phyloP scores from a whole-genome alignment of 2,797 vertebrate genomes.

The Oreonectes daqikongensis region DNA sequence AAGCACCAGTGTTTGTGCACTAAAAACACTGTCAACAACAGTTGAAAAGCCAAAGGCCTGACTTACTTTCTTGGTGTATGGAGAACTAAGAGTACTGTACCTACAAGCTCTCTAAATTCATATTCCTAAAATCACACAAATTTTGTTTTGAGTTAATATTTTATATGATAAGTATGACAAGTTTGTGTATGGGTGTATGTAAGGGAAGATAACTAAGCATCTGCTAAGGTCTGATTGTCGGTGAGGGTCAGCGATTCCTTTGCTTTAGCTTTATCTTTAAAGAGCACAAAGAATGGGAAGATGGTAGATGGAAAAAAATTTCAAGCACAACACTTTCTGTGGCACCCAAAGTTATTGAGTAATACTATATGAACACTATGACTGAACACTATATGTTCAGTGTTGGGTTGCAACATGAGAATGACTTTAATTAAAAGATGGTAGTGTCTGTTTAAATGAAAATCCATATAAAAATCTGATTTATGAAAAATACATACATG shows the following conservation, averaged over 20 bases:
- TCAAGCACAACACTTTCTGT: neutral
- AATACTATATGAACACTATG: too few species aligned
- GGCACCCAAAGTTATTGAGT: too few species aligned
- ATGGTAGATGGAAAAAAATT: neutral
- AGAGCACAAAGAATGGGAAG: neutral
- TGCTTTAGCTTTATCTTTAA: neutral
- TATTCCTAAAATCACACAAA: slow-evolving; percentile 7
- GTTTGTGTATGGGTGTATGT: neutral
- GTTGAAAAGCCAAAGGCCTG: slow-evolving; percentile 20
- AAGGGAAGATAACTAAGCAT: neutral
- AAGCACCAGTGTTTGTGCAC: slow-evolving; percentile 50
- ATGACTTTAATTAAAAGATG: neutral
- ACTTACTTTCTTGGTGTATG: neutral
- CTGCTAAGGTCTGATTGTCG: neutral
- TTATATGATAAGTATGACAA: neutral
- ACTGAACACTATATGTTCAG: too few species aligned
- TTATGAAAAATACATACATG: too few species aligned
- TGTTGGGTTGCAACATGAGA: neutral
- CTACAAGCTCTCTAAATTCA: slow-evolving; percentile 8
- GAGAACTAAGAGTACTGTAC: slow-evolving; percentile 31
- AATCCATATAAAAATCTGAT: too few species aligned
- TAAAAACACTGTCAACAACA: slow-evolving; percentile 31
- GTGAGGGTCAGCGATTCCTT: neutral
- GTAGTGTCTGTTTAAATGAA: neutral
- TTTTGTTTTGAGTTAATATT: slow-evolving; percentile 9